Evolutionary conservation across 2,113 vertebrate genomes (phyloP), one percentile per base, ranked within the genome.

Genomic region (Xyrauchen texanus): DNA sequence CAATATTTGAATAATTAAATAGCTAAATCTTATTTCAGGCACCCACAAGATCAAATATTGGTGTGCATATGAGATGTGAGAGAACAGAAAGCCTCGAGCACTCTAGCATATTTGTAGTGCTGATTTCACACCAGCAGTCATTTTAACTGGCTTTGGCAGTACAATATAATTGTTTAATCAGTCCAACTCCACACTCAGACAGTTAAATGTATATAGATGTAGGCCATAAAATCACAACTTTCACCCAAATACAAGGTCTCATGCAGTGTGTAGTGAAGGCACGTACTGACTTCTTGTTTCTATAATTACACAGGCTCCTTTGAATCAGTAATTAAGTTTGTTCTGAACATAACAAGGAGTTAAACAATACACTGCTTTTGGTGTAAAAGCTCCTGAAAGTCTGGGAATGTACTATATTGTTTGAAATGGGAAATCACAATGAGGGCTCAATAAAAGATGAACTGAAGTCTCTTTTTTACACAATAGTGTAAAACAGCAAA

Each of bases 1-100:
- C 78, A 77, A 73, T 69, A 64, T 79, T 78, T 73, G 52, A 82
- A 86, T 83, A 83, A 82, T 81, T 68, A 77, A 78, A 45, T 6
- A 70, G 46, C 64, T 70, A 45, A 82, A 82, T 83, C 72, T 74
- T 55, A 79, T 83, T 80, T 80, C 63, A 82, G 68, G 60, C 68
- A n/a, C 60, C 55, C 79, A 42, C 51, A 53, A 71, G 66, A 77
- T 78, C 65, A 79, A 62, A 82, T 74, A 82, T 75, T 82, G 44
- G 55, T 68, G 34, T 16, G 16, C 68, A 79, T 66, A 76, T 76
- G 21, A 78, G 15, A 78, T 69, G 68, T 49, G 45, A 74, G 61
- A 63, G 81, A 61, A 77, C 55, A 21, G 80, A 47, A 67, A 80
- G 70, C 75, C 79, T 78, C 57, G 49, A 82, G 55, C 62, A 55